Base-by-base conservation (phyloP, 2,113 vertebrate species). In the Galbula dea region DNA sequence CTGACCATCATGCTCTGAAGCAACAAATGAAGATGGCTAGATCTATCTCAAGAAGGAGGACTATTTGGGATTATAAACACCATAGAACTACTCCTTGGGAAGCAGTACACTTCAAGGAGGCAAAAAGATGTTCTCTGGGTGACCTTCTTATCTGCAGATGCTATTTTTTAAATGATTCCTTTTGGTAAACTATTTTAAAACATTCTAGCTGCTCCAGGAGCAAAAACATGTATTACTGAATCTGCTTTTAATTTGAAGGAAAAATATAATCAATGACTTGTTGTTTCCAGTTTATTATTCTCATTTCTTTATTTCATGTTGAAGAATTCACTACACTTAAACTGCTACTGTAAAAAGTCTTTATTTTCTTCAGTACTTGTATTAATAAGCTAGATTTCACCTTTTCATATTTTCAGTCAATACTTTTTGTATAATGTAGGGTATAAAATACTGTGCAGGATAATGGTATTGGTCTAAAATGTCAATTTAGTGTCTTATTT, bases 211-310 rank as follows among this genome's bases (percentile, higher is more conserved):
- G 15, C 30, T 61, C 8, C 76, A 86, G 72, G 48, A 58, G 57
- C 3, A 3, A 71, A 61, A 81, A 67, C 30, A 67, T n/a, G 9
- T 72, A 79, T 46, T 92, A 72, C 63, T 73, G 36, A 90, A 94
- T 10, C 12, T 90, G 14, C 49, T 89, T 96, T 94, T 95, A 90
- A 94, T 85, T 54, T 71, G 34, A 77, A 88, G 19, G 75, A 92
- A 94, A 79, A 95, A 95, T 63, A 48, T 49, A 59, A 89, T 66
- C 55, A 93, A 21, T 46, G 39, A 86, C 26, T 72, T 93, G 10
- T 83, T 22, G 89, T 54, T 83, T 94, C 48, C 41, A 58, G 29
- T 71, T 91, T 65, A 83, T 94, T 83, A 61, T 82, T 81, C 65
- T 88, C 14, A 68, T 74, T 87, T 85, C 39, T 80, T 67, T 74